A percentile compares a stretch with the other conserved stretches of the same genome.
phyloP scores from a whole-genome alignment of 2,113 vertebrate species.

The Chloropsis cyanopogon region DNA sequence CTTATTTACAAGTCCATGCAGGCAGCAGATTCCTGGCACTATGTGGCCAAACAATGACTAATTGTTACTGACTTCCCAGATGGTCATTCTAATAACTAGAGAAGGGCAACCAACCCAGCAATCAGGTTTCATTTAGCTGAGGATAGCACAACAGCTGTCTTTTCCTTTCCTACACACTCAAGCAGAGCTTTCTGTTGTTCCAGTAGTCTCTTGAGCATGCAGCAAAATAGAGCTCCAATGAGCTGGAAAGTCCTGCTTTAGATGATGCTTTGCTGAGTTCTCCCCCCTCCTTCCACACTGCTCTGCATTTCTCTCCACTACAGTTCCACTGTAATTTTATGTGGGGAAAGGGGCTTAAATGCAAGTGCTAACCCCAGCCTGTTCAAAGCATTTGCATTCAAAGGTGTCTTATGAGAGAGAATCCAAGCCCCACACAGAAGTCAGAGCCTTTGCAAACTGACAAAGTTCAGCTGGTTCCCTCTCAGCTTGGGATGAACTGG shows the following conservation, averaged over 20 bases:
- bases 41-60: constrained; percentile 27
- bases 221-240: constrained; percentile 3
- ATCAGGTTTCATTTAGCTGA: constrained; percentile 49
- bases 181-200: constrained; percentile 11
- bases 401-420: neutral
- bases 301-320: neutral
- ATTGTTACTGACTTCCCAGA: constrained; percentile 64
- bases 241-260: constrained; percentile 35
- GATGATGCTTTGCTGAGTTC: neutral
- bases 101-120: constrained; percentile 24
- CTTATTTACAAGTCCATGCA: neutral
- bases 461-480: fast-evolving
- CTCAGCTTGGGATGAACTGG: neutral
- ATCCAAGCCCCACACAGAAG: neutral
- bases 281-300: neutral
- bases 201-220: neutral
- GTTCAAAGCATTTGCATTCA: neutral
- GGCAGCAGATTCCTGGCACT: constrained; percentile 34
- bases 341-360: neutral
- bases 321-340: neutral
- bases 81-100: constrained; percentile 57
- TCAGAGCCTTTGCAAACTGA: neutral
- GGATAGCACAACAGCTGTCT: constrained; percentile 51
- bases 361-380: neutral
- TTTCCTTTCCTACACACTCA: neutral